Conservation (phyloP, 2,797 vertebrate species). For the Tangara arthus region DNA sequence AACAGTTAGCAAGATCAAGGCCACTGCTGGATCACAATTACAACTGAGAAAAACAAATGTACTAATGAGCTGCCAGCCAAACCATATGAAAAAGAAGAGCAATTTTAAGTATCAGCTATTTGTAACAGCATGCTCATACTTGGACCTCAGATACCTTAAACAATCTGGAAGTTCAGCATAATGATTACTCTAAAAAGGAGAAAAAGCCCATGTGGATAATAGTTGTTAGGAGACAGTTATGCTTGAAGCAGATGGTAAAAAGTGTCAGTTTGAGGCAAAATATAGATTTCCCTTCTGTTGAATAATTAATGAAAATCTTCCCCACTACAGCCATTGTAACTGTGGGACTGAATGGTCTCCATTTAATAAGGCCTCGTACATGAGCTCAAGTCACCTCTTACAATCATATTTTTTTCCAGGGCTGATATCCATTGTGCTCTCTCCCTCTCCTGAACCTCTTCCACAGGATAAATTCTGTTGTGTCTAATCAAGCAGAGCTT, state of each 20-base stretch:
- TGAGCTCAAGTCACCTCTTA: background rate
- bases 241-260: conserved; percentile 38
- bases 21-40: background rate
- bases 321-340: background rate
- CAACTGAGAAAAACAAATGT: background rate
- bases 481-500: background rate
- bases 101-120: background rate
- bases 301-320: conserved; percentile 43
- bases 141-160: background rate
- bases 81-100: background rate
- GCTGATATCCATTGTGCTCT: background rate
- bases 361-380: background rate
- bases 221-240: conserved; percentile 1
- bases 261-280: conserved; percentile 19
- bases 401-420: background rate
- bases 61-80: background rate
- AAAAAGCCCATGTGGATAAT: background rate
- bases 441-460: background rate
- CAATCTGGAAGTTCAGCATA: background rate
- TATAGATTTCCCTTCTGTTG: conserved; percentile 3
- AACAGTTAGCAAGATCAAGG: background rate
- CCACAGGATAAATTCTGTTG: background rate
- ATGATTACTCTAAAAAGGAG: background rate
- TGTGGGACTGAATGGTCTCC: background rate
- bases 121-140: background rate